Evolutionary conservation across 2,797 vertebrate species (phyloP), one percentile per base, ranked within the genome.

Genomic region (Phataginus tricuspis): DNA sequence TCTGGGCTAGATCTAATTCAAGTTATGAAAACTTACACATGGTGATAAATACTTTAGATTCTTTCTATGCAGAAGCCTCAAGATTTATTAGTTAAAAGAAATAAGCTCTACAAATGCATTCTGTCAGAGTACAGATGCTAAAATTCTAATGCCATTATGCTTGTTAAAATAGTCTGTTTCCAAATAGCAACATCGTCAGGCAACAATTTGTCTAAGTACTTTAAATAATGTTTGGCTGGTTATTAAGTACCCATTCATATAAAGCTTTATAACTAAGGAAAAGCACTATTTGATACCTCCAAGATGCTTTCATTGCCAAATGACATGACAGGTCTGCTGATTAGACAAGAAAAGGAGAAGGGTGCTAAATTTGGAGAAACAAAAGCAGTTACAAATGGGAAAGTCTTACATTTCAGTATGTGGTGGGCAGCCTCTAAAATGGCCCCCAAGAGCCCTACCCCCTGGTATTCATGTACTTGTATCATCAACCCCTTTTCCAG

Each of bases 141-240:
- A 25, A 82, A 95, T 93, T 97, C 63, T 89, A 92, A 86, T 42
- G 57, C 21, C 37, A 89, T 91, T 74, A 86, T 79, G 53, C 13
- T 94, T 96, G 94, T 94, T 93, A 87, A 91, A 94, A 93, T 69
- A 59, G 42, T 57, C 42, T 95, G n/a, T 93, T 91, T 90, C 64
- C 53, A 95, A 91, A 86, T 4, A 91, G 86, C 77, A 89, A 89
- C 51, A 94, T 66, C 42, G 19, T 51, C 61, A 53, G 92, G 42
- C 18, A 90, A 11, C 91, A 61, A 42, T 59, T 80, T 96, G 87
- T 74, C 57, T 82, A 51, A 82, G 72, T 59, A 86, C 6, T 94
- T 96, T 80, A 93, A 92, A 64, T 86, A 92, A 63, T 53, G 72
- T 86, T 53, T 21, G 68, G 39, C 51, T 90, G 37, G 64, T 61